Evolutionary conservation across 2,797 vertebrate species (phyloP).

Genomic region (Alosa sapidissima): DNA sequence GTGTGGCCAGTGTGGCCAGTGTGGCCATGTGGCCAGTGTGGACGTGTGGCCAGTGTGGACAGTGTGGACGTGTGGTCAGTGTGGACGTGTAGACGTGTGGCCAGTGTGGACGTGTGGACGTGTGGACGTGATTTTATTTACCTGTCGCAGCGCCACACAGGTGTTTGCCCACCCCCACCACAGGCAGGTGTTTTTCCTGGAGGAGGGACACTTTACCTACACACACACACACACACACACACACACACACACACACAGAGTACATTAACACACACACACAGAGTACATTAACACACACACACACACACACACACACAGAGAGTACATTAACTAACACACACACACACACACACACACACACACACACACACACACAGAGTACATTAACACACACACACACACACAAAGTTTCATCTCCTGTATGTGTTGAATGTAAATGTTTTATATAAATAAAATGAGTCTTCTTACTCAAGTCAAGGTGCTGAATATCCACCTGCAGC

Average conservation of each 20-base stretch:
- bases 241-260: not conserved
- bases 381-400: slow-evolving; percentile 8
- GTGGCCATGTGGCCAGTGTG: too few relatives aligned
- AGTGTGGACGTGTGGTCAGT: too few relatives aligned
- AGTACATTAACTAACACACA: too few relatives aligned
- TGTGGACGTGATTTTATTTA: slow-evolving; percentile 52
- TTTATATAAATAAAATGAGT: not conserved
- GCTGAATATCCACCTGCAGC: slow-evolving; percentile 94
- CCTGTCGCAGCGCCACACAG: slow-evolving; percentile 94
- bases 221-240: slow-evolving; percentile 33
- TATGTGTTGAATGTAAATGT: not conserved
- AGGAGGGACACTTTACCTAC: slow-evolving; percentile 84
- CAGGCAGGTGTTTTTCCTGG: slow-evolving; percentile 72
- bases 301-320: too few relatives aligned
- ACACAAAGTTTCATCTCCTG: not conserved
- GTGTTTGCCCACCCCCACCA: slow-evolving; percentile 93
- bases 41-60: too few relatives aligned
- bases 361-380: too few relatives aligned
- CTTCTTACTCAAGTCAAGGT: slow-evolving; percentile 88
- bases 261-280: not conserved
- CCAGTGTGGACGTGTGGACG: not conserved
- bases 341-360: slow-evolving; percentile 39
- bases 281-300: not conserved
- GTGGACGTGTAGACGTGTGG: too few relatives aligned
- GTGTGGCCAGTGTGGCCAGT: too few relatives aligned